Conservation (phyloP, 2,113 vertebrate genomes). For the Gallinago paraguaiae region DNA sequence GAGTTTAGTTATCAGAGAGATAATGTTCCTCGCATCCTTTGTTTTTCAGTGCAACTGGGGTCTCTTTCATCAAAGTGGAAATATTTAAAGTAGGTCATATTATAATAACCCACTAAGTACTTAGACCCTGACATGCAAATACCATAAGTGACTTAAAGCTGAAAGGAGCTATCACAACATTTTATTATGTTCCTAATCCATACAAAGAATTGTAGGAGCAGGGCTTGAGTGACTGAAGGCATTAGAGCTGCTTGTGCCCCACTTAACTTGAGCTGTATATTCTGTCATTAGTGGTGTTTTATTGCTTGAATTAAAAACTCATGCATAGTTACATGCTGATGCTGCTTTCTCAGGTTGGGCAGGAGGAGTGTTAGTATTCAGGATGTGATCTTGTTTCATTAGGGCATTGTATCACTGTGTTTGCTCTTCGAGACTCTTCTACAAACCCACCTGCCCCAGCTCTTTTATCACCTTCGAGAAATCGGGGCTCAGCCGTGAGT, state of each 20-base stretch:
- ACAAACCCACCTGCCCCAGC: conserved; percentile 93
- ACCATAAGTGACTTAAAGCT: neutral
- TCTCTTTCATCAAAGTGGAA: neutral
- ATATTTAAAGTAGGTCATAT: neutral
- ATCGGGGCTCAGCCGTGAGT: conserved; percentile 98
- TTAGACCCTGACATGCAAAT: neutral
- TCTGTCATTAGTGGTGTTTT: neutral
- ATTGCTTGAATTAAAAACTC: neutral
- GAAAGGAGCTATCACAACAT: neutral
- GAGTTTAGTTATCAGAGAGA: neutral
- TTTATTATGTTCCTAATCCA: neutral
- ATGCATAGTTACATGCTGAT: neutral
- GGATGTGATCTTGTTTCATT: conserved; percentile 24
- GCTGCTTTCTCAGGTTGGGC: neutral
- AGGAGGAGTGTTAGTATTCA: neutral
- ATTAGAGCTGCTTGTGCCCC: neutral
- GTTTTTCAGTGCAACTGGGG: neutral
- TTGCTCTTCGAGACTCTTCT: conserved; percentile 96
- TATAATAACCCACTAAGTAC: neutral
- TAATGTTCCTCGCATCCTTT: neutral
- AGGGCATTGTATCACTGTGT: conserved; percentile 96
- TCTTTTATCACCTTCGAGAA: conserved; percentile 95
- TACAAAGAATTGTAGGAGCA: neutral
- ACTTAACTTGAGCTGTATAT: neutral
- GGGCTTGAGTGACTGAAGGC: neutral